These are phyloP conservation scores for Dicyrtoma fusca DNA, from an alignment of 2,888 invertebrate genomes.

Conservation along the genomic window DNA sequence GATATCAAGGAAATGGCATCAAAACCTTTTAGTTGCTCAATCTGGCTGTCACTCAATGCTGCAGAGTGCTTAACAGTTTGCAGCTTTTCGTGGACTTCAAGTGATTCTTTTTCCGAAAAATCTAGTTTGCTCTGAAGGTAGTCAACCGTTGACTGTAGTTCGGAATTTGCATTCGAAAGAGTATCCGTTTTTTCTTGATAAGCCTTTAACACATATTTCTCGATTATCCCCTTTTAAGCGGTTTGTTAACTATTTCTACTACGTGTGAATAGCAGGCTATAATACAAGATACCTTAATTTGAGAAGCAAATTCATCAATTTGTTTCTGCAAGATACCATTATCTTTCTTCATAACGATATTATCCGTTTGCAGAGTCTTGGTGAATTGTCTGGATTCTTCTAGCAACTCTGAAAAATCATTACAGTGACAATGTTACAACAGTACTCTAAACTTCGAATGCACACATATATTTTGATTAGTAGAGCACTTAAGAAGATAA, in stretches of 20 bases:
- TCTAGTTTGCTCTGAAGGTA: constrained; percentile 40
- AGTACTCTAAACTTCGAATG: not conserved
- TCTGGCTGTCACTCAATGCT: constrained; percentile 36
- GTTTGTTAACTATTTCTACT: no score
- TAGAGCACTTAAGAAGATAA: constrained; percentile 1
- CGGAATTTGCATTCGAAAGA: constrained; percentile 38
- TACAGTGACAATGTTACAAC: not conserved
- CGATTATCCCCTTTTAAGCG: no score
- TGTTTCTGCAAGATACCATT: constrained; percentile 48
- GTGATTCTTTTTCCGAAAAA: constrained; percentile 30
- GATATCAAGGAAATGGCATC: no score
- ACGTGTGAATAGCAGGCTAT: no score
- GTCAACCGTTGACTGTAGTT: constrained; percentile 39
- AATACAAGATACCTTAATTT: constrained; percentile 44
- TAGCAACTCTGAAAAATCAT: constrained; percentile 48
- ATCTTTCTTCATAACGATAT: constrained; percentile 41
- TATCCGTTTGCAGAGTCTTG: constrained; percentile 49
- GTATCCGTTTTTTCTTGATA: constrained; percentile 40
- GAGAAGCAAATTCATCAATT: constrained; percentile 46
- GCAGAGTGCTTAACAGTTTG: constrained; percentile 35
- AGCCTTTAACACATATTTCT: constrained; percentile 21
- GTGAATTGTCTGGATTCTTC: constrained; percentile 53
- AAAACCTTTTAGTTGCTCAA: constrained; percentile 44
- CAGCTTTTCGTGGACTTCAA: constrained; percentile 35
- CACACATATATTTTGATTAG: not conserved